Base-by-base conservation (phyloP, 2,113 vertebrate genomes). In the Lepisosteus oculatus region DNA sequence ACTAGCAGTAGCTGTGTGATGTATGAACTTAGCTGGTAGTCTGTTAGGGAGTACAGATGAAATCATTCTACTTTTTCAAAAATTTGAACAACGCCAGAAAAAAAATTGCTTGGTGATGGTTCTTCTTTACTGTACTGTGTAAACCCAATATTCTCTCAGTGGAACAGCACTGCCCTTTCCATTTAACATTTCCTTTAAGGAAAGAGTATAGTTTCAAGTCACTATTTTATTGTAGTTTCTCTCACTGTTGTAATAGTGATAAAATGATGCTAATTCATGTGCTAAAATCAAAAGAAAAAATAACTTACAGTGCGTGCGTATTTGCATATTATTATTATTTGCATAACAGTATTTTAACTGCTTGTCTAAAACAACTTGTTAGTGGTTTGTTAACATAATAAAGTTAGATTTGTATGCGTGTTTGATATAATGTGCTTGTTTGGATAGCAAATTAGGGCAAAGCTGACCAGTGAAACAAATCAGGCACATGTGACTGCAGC, bases 331-430 rank as follows among this genome's bases (percentile, higher is more conserved):
- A 85, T 51, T 51, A 51, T 51, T 51, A 17, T 17, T 17, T 17
- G 15, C 15, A 17, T 17, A 17, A 17, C 15, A 86, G 81, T 79
- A 79, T 79, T 87, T 80, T 76, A 80, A 69, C 84, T 84, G 83
- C 78, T 85, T 61, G 70, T 61, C 74, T 63, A 72, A 85, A 66
- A 45, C 69, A 13, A 74, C 74, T 71, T 79, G 77, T 75, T 73
- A 29, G 80, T 70, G 80, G 74, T 82, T 83, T 83, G 83, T 76
- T 70, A 65, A 72, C 3, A 61, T 67, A 81, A 73, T 59, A 64
- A 54, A 73, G 77, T 83, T 80, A 68, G 83, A 82, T 74, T 80
- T 76, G 9, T 68, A 55, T 65, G 67, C 56, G 76, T 69, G 69
- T 66, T 72, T 78, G 68, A 78, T 68, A 14, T 68, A 70, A 77